Conservation (phyloP, 92 coral and sea anemone genomes). For the Meandrina meandrites region DNA sequence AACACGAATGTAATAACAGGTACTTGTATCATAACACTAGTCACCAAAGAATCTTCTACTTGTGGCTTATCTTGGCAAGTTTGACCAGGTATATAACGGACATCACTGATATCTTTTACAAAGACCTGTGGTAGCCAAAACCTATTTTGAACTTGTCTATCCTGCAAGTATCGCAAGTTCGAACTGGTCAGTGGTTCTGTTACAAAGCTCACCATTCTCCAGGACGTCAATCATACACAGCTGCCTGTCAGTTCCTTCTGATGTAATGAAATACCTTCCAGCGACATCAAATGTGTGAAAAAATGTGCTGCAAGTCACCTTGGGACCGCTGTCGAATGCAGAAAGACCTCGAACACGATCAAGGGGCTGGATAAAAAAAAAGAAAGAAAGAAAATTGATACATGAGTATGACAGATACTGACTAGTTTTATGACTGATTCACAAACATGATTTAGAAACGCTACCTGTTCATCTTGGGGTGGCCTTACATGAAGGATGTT, state of each 20-base stretch:
- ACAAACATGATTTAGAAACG: neutral
- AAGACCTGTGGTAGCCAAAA: neutral
- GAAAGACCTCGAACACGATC: conserved; percentile 70
- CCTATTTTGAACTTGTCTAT: neutral
- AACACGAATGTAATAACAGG: no score
- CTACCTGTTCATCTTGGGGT: conserved; percentile 58
- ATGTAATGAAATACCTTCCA: conserved; percentile 75
- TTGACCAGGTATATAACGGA: no score
- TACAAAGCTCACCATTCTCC: conserved; percentile 52
- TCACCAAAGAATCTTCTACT: no score
- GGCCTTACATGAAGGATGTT: conserved; percentile 78
- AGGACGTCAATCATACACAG: conserved; percentile 67
- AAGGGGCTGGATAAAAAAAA: conserved; percentile 22
- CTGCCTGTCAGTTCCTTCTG: conserved; percentile 67
- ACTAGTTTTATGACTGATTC: no score
- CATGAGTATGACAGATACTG: neutral
- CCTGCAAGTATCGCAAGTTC: no score
- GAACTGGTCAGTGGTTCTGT: no score
- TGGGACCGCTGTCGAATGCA: conserved; percentile 81
- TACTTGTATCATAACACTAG: no score
- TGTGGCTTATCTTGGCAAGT: no score
- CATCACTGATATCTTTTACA: neutral
- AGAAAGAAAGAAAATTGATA: neutral
- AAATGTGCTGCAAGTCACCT: conserved; percentile 59
- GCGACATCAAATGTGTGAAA: conserved; percentile 86